phyloP scores from a whole-genome alignment of 2,888 invertebrate species.

The Abrostola triplasia region DNA sequence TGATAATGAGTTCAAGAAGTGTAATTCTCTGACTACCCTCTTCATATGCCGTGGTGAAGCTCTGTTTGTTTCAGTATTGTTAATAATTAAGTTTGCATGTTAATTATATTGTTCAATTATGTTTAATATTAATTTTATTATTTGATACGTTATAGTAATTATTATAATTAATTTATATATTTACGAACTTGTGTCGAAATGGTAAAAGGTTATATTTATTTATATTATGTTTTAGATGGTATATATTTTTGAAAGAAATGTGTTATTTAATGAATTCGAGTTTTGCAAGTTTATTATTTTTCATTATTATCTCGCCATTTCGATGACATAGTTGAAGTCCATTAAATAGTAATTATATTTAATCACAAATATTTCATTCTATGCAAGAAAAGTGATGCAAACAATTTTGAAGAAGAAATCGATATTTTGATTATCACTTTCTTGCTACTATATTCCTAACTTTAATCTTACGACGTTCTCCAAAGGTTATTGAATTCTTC shows the following conservation, averaged over 20 bases:
- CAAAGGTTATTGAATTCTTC: neutral
- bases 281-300: neutral
- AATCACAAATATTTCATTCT: conserved; percentile 18
- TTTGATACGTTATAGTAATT: conserved; percentile 12
- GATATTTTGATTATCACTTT: conserved; percentile 71
- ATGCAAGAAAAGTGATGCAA: conserved; percentile 71
- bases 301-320: conserved; percentile 9
- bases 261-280: neutral
- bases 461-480: conserved; percentile 10
- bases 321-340: neutral
- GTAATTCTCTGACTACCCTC: too few relatives aligned
- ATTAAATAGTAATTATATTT: neutral
- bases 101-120: conserved; percentile 29
- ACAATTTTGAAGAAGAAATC: conserved; percentile 72
- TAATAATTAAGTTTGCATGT: conserved; percentile 35
- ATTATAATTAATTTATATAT: neutral
- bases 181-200: conserved; percentile 5
- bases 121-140: conserved; percentile 27
- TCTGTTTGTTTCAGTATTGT: conserved; percentile 34
- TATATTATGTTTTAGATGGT: conserved; percentile 3
- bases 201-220: neutral
- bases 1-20: too few relatives aligned
- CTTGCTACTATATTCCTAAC: conserved; percentile 58
- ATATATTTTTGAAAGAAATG: neutral
- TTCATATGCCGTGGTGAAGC: neutral